These are phyloP conservation scores for Chaenocephalus aceratus DNA, from an alignment of 2,113 vertebrate species.

Conservation along the genomic window DNA sequence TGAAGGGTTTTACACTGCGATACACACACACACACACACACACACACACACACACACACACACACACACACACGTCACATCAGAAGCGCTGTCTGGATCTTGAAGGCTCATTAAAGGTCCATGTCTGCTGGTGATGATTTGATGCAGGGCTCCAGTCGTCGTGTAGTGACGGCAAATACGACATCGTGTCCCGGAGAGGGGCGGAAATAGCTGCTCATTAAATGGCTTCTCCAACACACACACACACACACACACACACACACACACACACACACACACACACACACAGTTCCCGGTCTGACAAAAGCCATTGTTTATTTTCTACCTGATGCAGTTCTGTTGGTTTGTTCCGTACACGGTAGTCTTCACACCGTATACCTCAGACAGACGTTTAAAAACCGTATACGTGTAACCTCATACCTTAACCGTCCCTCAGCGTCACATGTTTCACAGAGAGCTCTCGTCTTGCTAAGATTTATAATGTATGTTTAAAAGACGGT, in stretches of 20 bases:
- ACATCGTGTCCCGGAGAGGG: constrained; percentile 62
- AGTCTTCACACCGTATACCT: too few relatives aligned
- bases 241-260: constrained; percentile 6
- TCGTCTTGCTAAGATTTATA: too few relatives aligned
- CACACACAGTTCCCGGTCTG: background rate
- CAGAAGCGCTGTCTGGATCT: constrained; percentile 25
- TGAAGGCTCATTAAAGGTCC: constrained; percentile 56
- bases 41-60: too few relatives aligned
- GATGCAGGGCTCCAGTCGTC: constrained; percentile 47
- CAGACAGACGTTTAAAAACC: too few relatives aligned
- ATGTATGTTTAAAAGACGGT: too few relatives aligned
- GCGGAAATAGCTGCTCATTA: constrained; percentile 70
- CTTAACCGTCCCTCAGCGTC: too few relatives aligned
- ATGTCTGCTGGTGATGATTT: constrained; percentile 53
- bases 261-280: background rate
- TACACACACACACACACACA: background rate
- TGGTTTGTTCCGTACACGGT: too few relatives aligned
- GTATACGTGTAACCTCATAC: too few relatives aligned
- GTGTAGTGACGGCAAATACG: constrained; percentile 43
- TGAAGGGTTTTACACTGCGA: constrained; percentile 9
- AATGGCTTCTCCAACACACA: background rate
- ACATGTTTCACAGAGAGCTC: too few relatives aligned
- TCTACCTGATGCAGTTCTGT: too few relatives aligned
- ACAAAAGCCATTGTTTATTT: too few relatives aligned
- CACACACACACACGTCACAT: background rate